Evolutionary conservation across 2,797 vertebrate genomes (phyloP).

Genomic region (Ammospiza maritima): DNA sequence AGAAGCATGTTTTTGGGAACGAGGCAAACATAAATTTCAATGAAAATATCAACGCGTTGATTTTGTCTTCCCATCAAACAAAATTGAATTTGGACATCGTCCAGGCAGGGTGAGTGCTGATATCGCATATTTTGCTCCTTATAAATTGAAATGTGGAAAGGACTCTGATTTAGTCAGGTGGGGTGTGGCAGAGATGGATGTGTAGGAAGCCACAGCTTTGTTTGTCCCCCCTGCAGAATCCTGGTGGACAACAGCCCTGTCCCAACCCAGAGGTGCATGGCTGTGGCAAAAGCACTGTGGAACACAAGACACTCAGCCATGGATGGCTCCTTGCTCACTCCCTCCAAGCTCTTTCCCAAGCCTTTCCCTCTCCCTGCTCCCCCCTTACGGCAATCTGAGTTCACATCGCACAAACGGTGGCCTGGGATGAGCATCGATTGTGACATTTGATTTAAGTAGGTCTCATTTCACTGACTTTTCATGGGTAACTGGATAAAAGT

Average conservation of each 20-base stretch:
- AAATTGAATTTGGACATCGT: background rate
- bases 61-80: background rate
- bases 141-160: background rate
- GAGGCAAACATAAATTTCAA: background rate
- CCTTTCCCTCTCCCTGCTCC: background rate
- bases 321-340: background rate
- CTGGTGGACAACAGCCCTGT: background rate
- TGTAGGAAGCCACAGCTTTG: background rate
- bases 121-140: background rate
- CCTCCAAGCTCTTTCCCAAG: background rate
- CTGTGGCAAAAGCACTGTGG: background rate
- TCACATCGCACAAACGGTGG: background rate
- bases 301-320: background rate
- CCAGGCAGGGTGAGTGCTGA: background rate
- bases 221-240: background rate
- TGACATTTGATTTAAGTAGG: constrained; percentile 67
- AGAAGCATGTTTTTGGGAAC: background rate
- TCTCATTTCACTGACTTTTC: constrained; percentile 63
- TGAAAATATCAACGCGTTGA: background rate
- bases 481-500: constrained; percentile 55
- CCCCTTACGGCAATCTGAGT: background rate
- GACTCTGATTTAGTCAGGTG: background rate
- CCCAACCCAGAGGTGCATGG: background rate
- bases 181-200: background rate
- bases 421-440: constrained; percentile 45